A percentile compares a stretch with the other conserved stretches of the same genome.
phyloP scores from a whole-genome alignment of 2,888 invertebrate species.

The Acleris cristana region DNA sequence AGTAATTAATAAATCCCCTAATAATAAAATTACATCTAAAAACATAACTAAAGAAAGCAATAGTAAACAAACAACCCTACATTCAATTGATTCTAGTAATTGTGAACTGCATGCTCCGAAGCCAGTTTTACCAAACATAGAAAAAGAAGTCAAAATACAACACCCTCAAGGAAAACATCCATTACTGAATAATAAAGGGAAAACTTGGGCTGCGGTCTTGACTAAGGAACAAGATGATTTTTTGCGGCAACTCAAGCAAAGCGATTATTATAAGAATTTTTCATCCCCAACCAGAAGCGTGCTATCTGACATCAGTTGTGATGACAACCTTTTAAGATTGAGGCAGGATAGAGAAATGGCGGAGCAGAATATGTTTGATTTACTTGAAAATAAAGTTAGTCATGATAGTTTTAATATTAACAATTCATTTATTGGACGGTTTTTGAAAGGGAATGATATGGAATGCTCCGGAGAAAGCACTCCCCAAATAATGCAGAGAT shows the following conservation, averaged over 20 bases:
- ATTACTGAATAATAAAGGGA: slow-evolving; percentile 64
- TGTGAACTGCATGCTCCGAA: too few relatives aligned
- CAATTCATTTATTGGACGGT: slow-evolving; percentile 85
- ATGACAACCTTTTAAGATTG: slow-evolving; percentile 59
- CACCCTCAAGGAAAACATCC: slow-evolving; percentile 71
- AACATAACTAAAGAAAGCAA: too few relatives aligned
- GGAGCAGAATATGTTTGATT: slow-evolving; percentile 90
- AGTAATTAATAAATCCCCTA: too few relatives aligned
- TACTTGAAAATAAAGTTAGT: slow-evolving; percentile 89
- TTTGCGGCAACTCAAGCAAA: slow-evolving; percentile 71
- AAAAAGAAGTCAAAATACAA: slow-evolving; percentile 47
- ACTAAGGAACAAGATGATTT: slow-evolving; percentile 77
- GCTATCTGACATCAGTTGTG: slow-evolving; percentile 65
- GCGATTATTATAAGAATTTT: slow-evolving; percentile 76
- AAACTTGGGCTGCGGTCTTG: slow-evolving; percentile 76
- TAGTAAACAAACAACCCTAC: too few relatives aligned
- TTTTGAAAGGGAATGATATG: slow-evolving; percentile 69
- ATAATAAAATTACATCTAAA: too few relatives aligned
- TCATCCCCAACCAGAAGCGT: slow-evolving; percentile 70
- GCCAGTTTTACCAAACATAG: too few relatives aligned
- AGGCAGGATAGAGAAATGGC: slow-evolving; percentile 77
- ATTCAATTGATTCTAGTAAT: too few relatives aligned
- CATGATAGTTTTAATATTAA: slow-evolving; percentile 89
- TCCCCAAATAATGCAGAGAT: slow-evolving; percentile 71
- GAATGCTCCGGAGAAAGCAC: slow-evolving; percentile 75